These are phyloP conservation scores for Homarus americanus DNA, from an alignment of 1,140 invertebrate genomes.

Conservation along the genomic window DNA sequence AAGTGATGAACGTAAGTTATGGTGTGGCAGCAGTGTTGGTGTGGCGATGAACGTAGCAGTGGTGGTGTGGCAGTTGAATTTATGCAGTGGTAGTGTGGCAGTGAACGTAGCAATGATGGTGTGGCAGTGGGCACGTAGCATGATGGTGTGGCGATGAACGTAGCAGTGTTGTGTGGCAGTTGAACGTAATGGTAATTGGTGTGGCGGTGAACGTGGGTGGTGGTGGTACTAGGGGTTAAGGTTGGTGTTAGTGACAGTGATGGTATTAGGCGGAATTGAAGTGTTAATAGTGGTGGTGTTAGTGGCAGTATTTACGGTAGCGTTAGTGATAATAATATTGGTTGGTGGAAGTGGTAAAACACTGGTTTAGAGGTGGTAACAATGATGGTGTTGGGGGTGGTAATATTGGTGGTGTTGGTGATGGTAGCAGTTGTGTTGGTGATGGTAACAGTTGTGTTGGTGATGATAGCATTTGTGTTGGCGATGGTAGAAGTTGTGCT, in stretches of 20 bases:
- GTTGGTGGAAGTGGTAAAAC: neutral
- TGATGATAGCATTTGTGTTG: too few relatives aligned
- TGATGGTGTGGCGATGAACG: too few relatives aligned
- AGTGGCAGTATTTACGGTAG: neutral
- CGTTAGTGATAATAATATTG: neutral
- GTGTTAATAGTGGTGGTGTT: neutral
- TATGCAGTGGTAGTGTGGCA: neutral
- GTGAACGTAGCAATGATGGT: neutral
- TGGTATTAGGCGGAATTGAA: neutral
- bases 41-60: too few relatives aligned
- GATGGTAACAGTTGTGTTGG: neutral
- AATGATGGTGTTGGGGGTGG: neutral
- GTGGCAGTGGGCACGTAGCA: too few relatives aligned
- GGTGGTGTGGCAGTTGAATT: too few relatives aligned
- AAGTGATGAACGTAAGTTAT: too few relatives aligned
- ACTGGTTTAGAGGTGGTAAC: neutral
- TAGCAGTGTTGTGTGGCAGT: too few relatives aligned
- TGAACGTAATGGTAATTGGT: too few relatives aligned
- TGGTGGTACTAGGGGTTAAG: too few relatives aligned
- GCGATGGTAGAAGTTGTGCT: neutral
- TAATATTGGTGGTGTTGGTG: neutral
- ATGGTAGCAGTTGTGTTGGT: neutral
- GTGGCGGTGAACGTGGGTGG: too few relatives aligned
- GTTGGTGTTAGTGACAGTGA: neutral
- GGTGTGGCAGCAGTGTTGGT: too few relatives aligned